Base-by-base conservation (phyloP, 2,113 vertebrate genomes). In the Athene cunicularia region DNA sequence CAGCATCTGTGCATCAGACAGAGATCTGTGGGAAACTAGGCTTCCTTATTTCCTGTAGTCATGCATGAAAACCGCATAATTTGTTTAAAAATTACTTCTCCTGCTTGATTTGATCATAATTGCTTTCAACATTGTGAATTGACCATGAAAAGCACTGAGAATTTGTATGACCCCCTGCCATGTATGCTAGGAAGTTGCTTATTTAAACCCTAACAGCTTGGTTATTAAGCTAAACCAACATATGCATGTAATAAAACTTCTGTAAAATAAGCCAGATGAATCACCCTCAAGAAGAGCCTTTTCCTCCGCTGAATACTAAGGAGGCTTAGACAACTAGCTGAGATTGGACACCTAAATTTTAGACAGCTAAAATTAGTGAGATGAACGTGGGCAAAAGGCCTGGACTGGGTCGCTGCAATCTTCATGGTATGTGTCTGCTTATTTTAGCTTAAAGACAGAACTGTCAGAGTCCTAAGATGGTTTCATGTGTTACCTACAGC, bases 191-290 rank as follows among this genome's bases (percentile, higher is more conserved):
- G 23, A 74, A 60, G 28, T 8, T 84, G 80, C 53, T 89, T 91
- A 81, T 85, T 96, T 75, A 95, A 93, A 87, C n/a, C 7, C 47
- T 47, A 39, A 37, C 59, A 91, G 27, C 37, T 81, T 6, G 0
- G n/a, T 87, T 87, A 84, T 60, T 75, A 81, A 79, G 77, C 47
- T 87, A 89, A 86, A 84, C 9, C 43, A 81, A 81, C 47, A 86
- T 11, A 14, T 19, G 80, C 13, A 2, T 43, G n/a, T 50, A 82
- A 88, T 72, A 80, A 93, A 70, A 52, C 66, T 82, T 79, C 60
- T 59, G 41, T 60, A 79, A 89, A 93, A 96, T n/a, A 83, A 88
- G 27, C 32, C 59, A 63, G 63, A 71, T 55, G 41, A 95, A 81
- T 89, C 50, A 81, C 17, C 14, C 49, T 59, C 26, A 33, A 52